A percentile compares a stretch with the other conserved stretches of the same genome.
Conservation (phyloP, 2,113 vertebrate species). For the Jaculus jaculus region DNA sequence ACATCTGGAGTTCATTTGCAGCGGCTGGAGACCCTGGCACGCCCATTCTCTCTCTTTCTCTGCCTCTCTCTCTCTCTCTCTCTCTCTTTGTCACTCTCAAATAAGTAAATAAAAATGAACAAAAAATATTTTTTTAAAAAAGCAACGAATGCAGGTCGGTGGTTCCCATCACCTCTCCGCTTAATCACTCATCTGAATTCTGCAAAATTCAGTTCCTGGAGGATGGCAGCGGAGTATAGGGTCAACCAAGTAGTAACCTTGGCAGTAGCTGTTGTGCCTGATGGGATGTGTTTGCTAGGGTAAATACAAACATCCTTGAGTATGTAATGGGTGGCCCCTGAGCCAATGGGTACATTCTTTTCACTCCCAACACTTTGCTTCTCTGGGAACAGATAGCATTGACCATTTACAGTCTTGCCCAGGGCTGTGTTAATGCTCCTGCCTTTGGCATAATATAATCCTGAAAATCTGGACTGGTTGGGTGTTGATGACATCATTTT, state of each 20-base stretch:
- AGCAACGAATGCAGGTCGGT: background rate
- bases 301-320: background rate
- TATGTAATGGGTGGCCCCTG: background rate
- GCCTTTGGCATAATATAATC: background rate
- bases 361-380: background rate
- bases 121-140: no score
- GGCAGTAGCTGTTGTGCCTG: background rate
- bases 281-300: background rate
- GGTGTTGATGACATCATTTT: background rate
- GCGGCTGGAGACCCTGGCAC: no score
- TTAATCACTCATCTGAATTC: background rate
- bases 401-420: background rate
- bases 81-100: no score
- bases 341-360: background rate
- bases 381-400: background rate
- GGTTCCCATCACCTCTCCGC: background rate
- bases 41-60: no score
- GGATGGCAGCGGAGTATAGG: rapidly evolving
- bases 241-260: background rate
- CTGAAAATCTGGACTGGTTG: background rate
- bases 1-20: no score
- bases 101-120: no score
- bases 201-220: background rate
- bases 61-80: no score
- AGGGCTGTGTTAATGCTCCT: background rate